phyloP scores from a whole-genome alignment of 1,140 invertebrate genomes.

The Drosophila bocki region DNA sequence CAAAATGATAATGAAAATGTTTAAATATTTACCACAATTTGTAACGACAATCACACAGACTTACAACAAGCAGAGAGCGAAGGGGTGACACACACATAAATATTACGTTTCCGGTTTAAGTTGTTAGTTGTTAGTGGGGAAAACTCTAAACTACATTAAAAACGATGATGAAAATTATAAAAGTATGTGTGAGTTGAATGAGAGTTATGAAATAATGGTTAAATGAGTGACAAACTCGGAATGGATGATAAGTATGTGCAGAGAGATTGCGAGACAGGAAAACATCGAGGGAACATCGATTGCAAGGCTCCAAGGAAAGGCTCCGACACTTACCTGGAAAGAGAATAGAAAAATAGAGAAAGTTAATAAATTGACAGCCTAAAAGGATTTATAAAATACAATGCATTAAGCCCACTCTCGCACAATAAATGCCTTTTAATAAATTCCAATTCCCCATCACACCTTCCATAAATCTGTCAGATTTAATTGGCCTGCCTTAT shows the following conservation, averaged over 20 bases:
- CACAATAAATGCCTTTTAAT: neutral
- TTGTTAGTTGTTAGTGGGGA: slow-evolving; percentile 34
- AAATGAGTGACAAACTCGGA: slow-evolving; percentile 4
- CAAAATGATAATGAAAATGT: slow-evolving; percentile 81
- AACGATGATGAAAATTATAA: slow-evolving; percentile 44
- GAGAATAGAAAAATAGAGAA: slow-evolving; percentile 29
- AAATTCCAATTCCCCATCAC: slow-evolving; percentile 28
- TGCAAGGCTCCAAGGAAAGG: slow-evolving; percentile 10
- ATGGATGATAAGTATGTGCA: slow-evolving; percentile 51
- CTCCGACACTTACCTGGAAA: slow-evolving; percentile 62
- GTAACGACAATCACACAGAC: slow-evolving; percentile 57
- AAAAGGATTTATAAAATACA: neutral
- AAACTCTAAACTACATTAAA: slow-evolving; percentile 54
- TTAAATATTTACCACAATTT: slow-evolving; percentile 81
- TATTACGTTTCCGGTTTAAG: slow-evolving; percentile 27
- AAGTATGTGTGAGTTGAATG: slow-evolving; percentile 18
- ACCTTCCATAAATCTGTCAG: slow-evolving; percentile 33
- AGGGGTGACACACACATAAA: slow-evolving; percentile 17
- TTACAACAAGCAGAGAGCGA: slow-evolving; percentile 24
- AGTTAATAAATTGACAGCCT: neutral
- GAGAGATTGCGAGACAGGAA: slow-evolving; percentile 39
- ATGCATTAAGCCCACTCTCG: neutral
- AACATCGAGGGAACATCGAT: slow-evolving; percentile 68
- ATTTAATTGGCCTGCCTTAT: slow-evolving; percentile 43
- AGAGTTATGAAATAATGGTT: slow-evolving; percentile 39